A percentile compares a stretch with the other conserved stretches of the same genome.
phyloP scores from a whole-genome alignment of 1,140 invertebrate genomes.

The Hyles euphorbiae region DNA sequence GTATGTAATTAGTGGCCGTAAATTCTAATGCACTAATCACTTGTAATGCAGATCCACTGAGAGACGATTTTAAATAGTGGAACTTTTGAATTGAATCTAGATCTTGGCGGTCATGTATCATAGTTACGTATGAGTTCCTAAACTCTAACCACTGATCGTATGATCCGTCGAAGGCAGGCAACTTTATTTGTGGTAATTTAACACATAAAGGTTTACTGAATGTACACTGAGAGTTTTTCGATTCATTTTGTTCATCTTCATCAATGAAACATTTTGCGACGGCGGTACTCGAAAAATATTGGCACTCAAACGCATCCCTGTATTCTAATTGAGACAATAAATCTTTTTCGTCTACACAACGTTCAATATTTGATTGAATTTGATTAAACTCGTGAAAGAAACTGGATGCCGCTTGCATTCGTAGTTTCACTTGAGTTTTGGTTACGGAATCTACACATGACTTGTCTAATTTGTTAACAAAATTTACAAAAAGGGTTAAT shows the following conservation, averaged over 20 bases:
- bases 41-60: neutral
- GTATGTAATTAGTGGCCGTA: no score
- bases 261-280: neutral
- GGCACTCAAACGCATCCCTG: neutral
- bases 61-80: conserved; percentile 20
- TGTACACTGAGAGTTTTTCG: neutral
- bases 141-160: conserved; percentile 28
- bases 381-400: neutral
- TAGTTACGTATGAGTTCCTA: conserved; percentile 17
- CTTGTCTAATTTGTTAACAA: neutral
- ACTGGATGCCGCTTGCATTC: neutral
- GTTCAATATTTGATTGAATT: neutral
- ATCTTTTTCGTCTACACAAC: neutral
- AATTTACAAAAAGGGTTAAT: neutral
- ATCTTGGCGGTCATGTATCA: conserved; percentile 22
- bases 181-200: conserved; percentile 19
- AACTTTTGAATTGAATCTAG: conserved; percentile 20
- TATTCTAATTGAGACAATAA: neutral
- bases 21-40: no score
- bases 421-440: neutral
- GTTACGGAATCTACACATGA: neutral
- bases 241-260: neutral
- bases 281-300: neutral
- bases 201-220: conserved; percentile 4
- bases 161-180: conserved; percentile 21